phyloP scores from a whole-genome alignment of 1,140 invertebrate genomes.

The Galleria mellonella region DNA sequence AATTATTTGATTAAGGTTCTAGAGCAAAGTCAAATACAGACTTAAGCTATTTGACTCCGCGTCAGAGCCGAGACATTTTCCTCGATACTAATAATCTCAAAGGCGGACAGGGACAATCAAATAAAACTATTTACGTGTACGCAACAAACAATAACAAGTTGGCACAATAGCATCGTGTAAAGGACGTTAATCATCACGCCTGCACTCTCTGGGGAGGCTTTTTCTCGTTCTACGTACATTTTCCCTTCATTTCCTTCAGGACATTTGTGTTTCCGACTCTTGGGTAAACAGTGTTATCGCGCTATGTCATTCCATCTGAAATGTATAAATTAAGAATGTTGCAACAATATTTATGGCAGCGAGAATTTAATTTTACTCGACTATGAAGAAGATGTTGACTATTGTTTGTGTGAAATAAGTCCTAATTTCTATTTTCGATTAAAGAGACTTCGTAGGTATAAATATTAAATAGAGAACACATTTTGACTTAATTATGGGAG shows the following conservation, averaged over 20 bases:
- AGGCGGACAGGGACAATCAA: constrained; percentile 4
- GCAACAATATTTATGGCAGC: background rate
- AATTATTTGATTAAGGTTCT: too few relatives aligned
- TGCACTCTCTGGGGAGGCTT: constrained; percentile 25
- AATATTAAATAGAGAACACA: too few relatives aligned
- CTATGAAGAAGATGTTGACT: too few relatives aligned
- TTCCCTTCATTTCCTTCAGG: constrained; percentile 45
- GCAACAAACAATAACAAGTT: constrained; percentile 30
- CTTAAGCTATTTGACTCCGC: too few relatives aligned
- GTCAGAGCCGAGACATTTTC: too few relatives aligned
- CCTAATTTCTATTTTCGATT: too few relatives aligned
- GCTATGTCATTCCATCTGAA: constrained; percentile 13
- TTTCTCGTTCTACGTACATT: constrained; percentile 18
- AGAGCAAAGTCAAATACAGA: too few relatives aligned
- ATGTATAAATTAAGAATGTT: background rate
- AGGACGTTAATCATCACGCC: constrained; percentile 45
- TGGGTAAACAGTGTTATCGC: constrained; percentile 37
- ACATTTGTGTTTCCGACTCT: constrained; percentile 44
- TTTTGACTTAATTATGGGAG: too few relatives aligned
- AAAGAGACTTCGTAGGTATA: too few relatives aligned
- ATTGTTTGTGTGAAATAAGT: too few relatives aligned
- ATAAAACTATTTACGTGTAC: constrained; percentile 18
- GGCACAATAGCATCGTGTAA: constrained; percentile 26
- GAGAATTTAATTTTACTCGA: too few relatives aligned
- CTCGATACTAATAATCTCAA: too few relatives aligned